Evolutionary conservation across 2,888 invertebrate genomes (phyloP).

Genomic region (Perdita meconis): DNA sequence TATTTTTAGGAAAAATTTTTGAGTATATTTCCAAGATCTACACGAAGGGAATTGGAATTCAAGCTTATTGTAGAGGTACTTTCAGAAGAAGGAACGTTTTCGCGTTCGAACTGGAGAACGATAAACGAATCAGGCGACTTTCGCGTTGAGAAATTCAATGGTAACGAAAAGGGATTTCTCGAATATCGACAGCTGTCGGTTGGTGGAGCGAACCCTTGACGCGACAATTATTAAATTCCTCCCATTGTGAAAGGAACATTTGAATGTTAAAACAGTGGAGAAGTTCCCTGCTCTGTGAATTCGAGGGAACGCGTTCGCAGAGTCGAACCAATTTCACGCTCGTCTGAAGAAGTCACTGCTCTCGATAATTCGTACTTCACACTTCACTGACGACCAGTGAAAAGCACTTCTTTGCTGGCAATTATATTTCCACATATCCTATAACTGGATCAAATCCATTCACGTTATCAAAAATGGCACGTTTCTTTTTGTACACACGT

Average conservation of each 20-base stretch:
- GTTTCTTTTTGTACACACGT: too few species aligned
- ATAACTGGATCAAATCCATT: too few species aligned
- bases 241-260: not conserved
- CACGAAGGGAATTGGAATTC: conserved; percentile 17
- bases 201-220: conserved; percentile 1
- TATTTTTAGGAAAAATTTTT: too few species aligned
- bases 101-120: not conserved
- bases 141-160: conserved; percentile 29
- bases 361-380: too few species aligned
- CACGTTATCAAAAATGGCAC: too few species aligned
- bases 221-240: conserved; percentile 43
- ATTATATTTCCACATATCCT: too few species aligned
- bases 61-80: conserved; percentile 2
- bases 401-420: too few species aligned
- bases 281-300: not conserved
- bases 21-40: too few species aligned
- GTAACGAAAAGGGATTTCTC: conserved; percentile 12
- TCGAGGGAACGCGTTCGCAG: not conserved
- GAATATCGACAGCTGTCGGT: conserved; percentile 48
- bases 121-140: conserved; percentile 30
- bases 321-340: conserved; percentile 4
- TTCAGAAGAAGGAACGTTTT: conserved; percentile 2
- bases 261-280: not conserved
- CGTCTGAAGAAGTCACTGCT: too few species aligned
- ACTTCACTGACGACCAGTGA: too few species aligned